phyloP scores from a whole-genome alignment of 2,888 invertebrate genomes.

The Camptogramma bilineatum region DNA sequence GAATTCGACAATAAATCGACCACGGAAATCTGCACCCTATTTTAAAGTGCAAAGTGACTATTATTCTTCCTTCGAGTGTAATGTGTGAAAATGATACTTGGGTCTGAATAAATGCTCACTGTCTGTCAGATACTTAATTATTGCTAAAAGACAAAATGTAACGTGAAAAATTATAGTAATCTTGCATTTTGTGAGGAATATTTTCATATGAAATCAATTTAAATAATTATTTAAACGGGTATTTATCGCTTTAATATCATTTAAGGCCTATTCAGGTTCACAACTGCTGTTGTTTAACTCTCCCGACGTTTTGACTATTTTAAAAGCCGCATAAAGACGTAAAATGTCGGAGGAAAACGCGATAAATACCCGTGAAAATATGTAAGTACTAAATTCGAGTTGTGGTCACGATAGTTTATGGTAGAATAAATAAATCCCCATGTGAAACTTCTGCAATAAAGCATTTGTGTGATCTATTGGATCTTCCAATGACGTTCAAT shows the following conservation, averaged over 20 bases:
- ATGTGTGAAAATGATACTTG: constrained; percentile 13
- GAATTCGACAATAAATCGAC: constrained; percentile 5
- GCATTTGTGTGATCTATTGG: background rate
- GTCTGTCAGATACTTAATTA: constrained; percentile 5
- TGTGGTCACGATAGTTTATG: background rate
- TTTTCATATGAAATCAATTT: background rate
- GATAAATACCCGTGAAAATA: background rate
- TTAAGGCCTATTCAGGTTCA: background rate
- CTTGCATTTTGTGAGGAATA: background rate
- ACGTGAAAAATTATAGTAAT: background rate
- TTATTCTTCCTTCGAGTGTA: constrained; percentile 16
- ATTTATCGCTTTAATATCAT: background rate
- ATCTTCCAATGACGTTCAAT: constrained; percentile 1
- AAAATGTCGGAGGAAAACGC: background rate
- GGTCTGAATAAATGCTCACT: constrained; percentile 26
- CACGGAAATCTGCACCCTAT: constrained; percentile 30
- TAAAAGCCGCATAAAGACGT: background rate
- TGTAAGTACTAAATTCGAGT: background rate
- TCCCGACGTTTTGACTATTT: background rate
- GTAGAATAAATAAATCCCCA: background rate
- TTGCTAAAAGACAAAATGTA: constrained; percentile 4
- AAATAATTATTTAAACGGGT: background rate
- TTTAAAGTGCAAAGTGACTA: constrained; percentile 30
- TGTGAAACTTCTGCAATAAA: constrained; percentile 1
- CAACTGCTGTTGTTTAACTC: background rate